phyloP scores from a whole-genome alignment of 1,140 invertebrate species.

The Paracyclopina nana region DNA sequence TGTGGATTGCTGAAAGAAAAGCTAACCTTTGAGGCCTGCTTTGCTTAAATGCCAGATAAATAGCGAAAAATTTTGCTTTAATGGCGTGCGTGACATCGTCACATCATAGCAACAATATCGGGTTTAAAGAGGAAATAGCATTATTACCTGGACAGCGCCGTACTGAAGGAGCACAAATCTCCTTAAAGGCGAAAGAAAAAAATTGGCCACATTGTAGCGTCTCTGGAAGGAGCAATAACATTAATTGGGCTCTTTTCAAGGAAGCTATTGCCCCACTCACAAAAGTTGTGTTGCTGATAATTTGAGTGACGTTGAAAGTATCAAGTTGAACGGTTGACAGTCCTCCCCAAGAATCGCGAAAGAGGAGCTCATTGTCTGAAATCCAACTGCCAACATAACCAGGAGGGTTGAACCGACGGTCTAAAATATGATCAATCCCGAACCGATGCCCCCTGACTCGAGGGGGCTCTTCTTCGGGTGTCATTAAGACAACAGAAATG shows the following conservation, averaged over 20 bases:
- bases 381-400: background rate
- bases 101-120: background rate
- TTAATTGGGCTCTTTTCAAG: background rate
- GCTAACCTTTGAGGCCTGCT: background rate
- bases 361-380: constrained; percentile 8
- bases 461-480: background rate
- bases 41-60: background rate
- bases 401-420: background rate
- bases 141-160: background rate
- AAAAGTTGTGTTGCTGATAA: constrained; percentile 12
- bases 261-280: constrained; percentile 6
- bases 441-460: background rate
- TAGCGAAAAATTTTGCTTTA: background rate
- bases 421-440: background rate
- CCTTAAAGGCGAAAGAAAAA: background rate
- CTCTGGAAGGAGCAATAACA: background rate
- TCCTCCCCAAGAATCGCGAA: constrained; percentile 5
- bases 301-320: background rate
- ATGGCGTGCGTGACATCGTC: background rate
- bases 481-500: background rate
- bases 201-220: background rate
- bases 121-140: background rate
- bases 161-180: background rate
- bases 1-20: background rate
- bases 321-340: background rate